phyloP scores from a whole-genome alignment of 2,113 vertebrate species.

The Piliocolobus tephrosceles region DNA sequence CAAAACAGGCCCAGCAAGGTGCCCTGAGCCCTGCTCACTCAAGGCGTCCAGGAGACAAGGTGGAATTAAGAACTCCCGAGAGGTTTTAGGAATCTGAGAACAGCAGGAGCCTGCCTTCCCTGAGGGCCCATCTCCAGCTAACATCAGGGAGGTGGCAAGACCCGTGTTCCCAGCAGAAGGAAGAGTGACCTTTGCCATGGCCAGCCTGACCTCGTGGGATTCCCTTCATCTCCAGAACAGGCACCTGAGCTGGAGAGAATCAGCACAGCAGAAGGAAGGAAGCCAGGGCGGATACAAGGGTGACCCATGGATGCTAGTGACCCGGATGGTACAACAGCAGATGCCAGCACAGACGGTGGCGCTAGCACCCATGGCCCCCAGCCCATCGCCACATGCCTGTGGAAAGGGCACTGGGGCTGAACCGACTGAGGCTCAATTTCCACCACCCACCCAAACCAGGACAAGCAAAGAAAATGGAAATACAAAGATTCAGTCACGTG shows the following conservation, averaged over 20 bases:
- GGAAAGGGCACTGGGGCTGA: neutral
- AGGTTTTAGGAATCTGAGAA: neutral
- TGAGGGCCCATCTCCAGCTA: neutral
- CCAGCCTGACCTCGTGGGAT: neutral
- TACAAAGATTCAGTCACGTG: neutral
- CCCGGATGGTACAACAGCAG: rapidly evolving
- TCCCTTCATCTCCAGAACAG: too few species aligned
- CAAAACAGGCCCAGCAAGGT: neutral
- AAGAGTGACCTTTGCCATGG: too few species aligned
- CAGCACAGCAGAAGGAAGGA: neutral
- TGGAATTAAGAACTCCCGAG: neutral
- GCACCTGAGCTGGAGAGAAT: rapidly evolving
- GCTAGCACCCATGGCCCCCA: rapidly evolving
- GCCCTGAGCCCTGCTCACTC: too few species aligned
- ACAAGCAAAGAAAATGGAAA: too few species aligned
- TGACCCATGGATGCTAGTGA: rapidly evolving
- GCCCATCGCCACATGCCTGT: rapidly evolving
- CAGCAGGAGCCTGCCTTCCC: neutral
- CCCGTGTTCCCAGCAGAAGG: neutral
- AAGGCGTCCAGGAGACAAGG: too few species aligned
- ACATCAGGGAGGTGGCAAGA: neutral
- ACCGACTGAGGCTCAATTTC: neutral
- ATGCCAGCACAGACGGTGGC: neutral
- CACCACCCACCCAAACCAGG: neutral
- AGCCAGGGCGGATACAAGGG: rapidly evolving